Base-by-base conservation (phyloP, 2,113 vertebrate genomes). In the Ibidorhyncha struthersii region DNA sequence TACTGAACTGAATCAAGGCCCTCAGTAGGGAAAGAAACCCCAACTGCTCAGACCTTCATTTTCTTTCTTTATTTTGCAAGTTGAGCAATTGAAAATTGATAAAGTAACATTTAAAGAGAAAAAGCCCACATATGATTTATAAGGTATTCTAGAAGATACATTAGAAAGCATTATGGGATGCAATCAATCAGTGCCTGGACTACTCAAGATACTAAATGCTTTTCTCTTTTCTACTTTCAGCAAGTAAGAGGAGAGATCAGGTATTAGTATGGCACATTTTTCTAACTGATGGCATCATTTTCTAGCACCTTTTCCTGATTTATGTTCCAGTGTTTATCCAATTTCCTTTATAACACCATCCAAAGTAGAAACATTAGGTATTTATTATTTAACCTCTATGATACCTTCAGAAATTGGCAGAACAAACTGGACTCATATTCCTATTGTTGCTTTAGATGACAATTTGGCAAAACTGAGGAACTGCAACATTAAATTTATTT, bases 391-490 rank as follows among this genome's bases (percentile, higher is more conserved):
- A 93, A 95, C 93, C 76, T 96, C 63, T 86, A 43, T 81, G 67
- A 56, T 77, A 91, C 93, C 90, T 97, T 97, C 87, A 95, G 81
- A 91, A 94, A 93, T 50, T 97, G 97, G 90, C 94, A 94, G 94
- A 95, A 96, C 83, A 94, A 65, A 92, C 81, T 81, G 94, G 72
- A 63, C 78, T 86, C 45, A 65, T 88, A 74, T 90, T 78, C 30
- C 52, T 89, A 38, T 77, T 89, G 76, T 79, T 93, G 56, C 66
- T 96, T 91, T 65, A 93, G 91, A 61, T 41, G 38, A 45, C 65
- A 89, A 58, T 92, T 84, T 91, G 83, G 73, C 84, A 94, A 82
- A 95, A 87, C 38, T 53, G 71, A 94, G 86, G 65, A 78, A 85
- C 50, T 58, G 52, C 20, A 92, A 58, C 36, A 59, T 95, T 71